Base-by-base conservation (phyloP, 2,888 invertebrate genomes). In the Aphidoletes aphidimyza region DNA sequence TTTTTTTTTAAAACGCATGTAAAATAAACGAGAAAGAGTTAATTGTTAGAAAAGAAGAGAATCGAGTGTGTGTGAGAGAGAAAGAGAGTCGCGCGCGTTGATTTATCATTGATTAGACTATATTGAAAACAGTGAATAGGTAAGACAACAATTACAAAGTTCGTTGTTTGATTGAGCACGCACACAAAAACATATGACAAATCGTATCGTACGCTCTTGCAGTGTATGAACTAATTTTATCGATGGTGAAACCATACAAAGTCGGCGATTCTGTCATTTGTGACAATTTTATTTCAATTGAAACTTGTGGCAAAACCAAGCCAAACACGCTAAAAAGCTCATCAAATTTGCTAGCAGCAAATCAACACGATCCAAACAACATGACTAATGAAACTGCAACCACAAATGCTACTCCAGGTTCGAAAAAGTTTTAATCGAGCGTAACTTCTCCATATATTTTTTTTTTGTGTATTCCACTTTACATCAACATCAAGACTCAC, bases 261-360 rank as follows among this genome's bases (percentile, higher is more conserved):
- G 34, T 34, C 69, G 69, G 69, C 69, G 69, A 69, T 69, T 69
- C 69, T 69, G 69, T 69, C 69, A 69, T 69, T 69, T 69, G 69
- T 69, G 69, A 34, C 69, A 69, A 69, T 69, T 69, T 69, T 3
- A 69, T 69, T 69, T 69, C 69, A 69, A 69, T 69, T 69, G 69
- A 69, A 69, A 69, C 69, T 69, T n/a, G 69, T 69, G 69, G 34
- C 69, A 69, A 54, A 54, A 54, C 22, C 54, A 54, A 69, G 69
- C 69, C 69, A 30, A 69, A 19, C 69, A 69, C 14, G 26, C n/a
- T 6, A 34, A 69, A 69, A 69, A 69, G 34, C 9, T 69, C 69
- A 30, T 30, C 69, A 26, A 30, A 14, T 30, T 30, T 69, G 14
- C 34, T 30, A 69, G 2, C 69, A 69, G 34, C 69, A 26, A 69